Evolutionary conservation across 2,797 vertebrate species (phyloP).

Genomic region (Clangula hyemalis): DNA sequence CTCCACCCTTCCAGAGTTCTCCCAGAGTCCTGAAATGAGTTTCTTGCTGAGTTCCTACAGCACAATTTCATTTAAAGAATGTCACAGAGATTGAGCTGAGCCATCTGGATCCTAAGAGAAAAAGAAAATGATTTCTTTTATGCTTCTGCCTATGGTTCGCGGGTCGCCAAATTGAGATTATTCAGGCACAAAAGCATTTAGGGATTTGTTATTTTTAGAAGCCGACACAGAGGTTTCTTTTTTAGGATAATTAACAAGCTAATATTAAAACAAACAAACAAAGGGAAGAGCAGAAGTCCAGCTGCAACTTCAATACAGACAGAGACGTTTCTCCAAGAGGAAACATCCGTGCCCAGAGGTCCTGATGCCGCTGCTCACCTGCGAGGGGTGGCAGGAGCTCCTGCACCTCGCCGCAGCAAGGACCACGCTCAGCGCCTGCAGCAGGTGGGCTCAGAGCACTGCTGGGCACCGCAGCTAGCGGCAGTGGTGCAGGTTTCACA

Average conservation of each 20-base stretch:
- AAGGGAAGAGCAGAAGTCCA: neutral
- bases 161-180: constrained; percentile 48
- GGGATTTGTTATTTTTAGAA: constrained; percentile 41
- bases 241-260: constrained; percentile 17
- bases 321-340: neutral
- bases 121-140: constrained; percentile 49
- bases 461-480: neutral
- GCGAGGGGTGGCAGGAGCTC: neutral
- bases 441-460: neutral
- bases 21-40: neutral
- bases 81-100: constrained; percentile 43
- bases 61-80: neutral
- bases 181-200: constrained; percentile 29
- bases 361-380: no score
- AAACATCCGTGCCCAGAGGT: neutral
- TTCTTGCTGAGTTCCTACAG: constrained; percentile 5
- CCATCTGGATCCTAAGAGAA: constrained; percentile 39
- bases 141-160: constrained; percentile 5
- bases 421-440: neutral
- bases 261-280: constrained; percentile 47
- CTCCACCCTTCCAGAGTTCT: neutral
- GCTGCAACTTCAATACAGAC: neutral
- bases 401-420: accelerated
- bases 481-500: no score
- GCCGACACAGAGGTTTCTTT: neutral